Conservation (phyloP, 2,797 vertebrate species). For the Micrastur ruficollis region DNA sequence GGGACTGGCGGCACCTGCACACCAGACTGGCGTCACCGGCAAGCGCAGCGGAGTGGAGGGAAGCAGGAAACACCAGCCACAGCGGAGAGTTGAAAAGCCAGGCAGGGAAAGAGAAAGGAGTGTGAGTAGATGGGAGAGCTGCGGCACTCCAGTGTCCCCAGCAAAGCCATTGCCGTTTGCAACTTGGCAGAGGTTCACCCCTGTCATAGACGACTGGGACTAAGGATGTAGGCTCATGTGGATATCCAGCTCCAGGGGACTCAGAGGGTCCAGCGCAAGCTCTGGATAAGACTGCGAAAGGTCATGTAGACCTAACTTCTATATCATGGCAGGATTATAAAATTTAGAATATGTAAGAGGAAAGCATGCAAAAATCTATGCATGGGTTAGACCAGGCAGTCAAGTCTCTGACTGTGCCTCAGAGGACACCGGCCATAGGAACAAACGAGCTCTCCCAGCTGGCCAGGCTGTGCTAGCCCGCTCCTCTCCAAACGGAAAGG, state of each 20-base stretch:
- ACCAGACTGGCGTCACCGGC: background rate
- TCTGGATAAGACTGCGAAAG: background rate
- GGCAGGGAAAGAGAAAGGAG: background rate
- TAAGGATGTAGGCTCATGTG: fast-evolving
- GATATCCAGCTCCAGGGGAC: background rate
- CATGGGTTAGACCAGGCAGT: background rate
- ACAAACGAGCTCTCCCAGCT: background rate
- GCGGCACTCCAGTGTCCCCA: background rate
- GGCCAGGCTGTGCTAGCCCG: background rate
- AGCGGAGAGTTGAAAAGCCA: background rate
- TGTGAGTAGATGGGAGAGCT: background rate
- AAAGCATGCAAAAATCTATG: background rate
- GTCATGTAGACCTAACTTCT: background rate
- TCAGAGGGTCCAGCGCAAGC: background rate
- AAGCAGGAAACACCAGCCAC: background rate
- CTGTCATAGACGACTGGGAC: fast-evolving
- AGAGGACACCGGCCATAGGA: background rate
- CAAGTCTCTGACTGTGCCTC: background rate
- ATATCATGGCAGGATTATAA: background rate
- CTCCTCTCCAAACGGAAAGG: background rate
- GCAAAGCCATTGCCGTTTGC: background rate
- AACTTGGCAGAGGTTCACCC: background rate
- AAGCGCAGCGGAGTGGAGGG: fast-evolving
- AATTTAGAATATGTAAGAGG: background rate
- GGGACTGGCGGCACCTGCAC: background rate